phyloP scores from a whole-genome alignment of 1,140 invertebrate species.

The Cydia fagiglandana region DNA sequence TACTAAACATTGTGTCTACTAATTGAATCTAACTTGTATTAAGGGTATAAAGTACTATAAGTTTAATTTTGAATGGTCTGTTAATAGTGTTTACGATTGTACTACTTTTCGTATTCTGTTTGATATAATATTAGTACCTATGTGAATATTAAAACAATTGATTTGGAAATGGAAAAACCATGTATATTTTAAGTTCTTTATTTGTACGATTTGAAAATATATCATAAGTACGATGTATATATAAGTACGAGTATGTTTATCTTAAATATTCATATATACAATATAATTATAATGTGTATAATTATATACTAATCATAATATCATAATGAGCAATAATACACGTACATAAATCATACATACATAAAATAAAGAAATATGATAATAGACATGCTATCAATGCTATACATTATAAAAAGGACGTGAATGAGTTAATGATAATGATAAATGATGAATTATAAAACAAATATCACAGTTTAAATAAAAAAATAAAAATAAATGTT shows the following conservation, averaged over 20 bases:
- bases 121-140: too few relatives aligned
- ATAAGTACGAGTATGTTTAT: conserved; percentile 37
- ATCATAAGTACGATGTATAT: conserved; percentile 24
- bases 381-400: background rate
- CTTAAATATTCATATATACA: conserved; percentile 34
- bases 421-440: conserved; percentile 26
- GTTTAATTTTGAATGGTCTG: too few relatives aligned
- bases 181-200: conserved; percentile 60
- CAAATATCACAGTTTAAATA: conserved; percentile 32
- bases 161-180: background rate
- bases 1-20: too few relatives aligned
- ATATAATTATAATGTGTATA: conserved; percentile 31
- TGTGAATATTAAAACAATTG: background rate
- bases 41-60: too few relatives aligned
- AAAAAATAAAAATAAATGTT: background rate
- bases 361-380: conserved; percentile 36
- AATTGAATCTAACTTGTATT: too few relatives aligned
- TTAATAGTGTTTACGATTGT: too few relatives aligned
- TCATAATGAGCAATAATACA: background rate
- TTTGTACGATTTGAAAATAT: conserved; percentile 62
- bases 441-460: conserved; percentile 27
- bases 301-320: conserved; percentile 38
- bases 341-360: background rate
- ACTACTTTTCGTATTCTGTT: too few relatives aligned
- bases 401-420: conserved; percentile 33